Base-by-base conservation (phyloP, 1,140 invertebrate species). In the Planococcus citri region DNA sequence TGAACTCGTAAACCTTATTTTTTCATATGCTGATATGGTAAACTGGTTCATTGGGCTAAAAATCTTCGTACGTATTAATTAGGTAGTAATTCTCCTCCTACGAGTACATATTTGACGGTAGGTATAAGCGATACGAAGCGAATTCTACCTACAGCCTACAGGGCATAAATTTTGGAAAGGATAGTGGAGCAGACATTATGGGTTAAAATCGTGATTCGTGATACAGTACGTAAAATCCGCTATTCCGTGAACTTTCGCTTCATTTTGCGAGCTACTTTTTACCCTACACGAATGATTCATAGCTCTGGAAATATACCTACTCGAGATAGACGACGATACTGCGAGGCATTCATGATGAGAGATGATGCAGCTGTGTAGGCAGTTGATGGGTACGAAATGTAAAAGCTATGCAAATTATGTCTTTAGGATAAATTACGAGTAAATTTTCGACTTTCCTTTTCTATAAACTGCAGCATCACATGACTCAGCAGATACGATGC, bases 221-320 rank as follows among this genome's bases (percentile, higher is more conserved):
- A n/a, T n/a, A n/a, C n/a, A n/a, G n/a, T n/a, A n/a, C n/a, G n/a
- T 51, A 51, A 51, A 51, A 51, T 51, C 41, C 41, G 41, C 41
- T 20, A 17, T 51, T 51, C n/a, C n/a, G 41, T 3, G 17, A 2
- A 51, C 41, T 51, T 51, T 51, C 41, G 41, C 41, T 51, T 51
- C 41, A 51, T 17, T 51, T 51, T 51, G 41, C 41, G 41, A 51
- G 4, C 41, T 51, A 51, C 41, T 51, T 51, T 51, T 51, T 20
- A 20, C 41, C 41, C 41, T 51, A 51, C 10, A 20, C 41, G 41
- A 51, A 51, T 51, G 41, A 51, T 51, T 51, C 41, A 51, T 51
- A 17, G 4, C 2, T 51, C n/a, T n/a, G n/a, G n/a, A n/a, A n/a
- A n/a, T 14, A 33, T 33, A 33, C 29, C 3, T 12, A 12, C 12